Percentiles rank a stretch among this genome's conserved stretches.
Conservation (phyloP, 2,888 invertebrate species). For the Sylvicola cinctus region DNA sequence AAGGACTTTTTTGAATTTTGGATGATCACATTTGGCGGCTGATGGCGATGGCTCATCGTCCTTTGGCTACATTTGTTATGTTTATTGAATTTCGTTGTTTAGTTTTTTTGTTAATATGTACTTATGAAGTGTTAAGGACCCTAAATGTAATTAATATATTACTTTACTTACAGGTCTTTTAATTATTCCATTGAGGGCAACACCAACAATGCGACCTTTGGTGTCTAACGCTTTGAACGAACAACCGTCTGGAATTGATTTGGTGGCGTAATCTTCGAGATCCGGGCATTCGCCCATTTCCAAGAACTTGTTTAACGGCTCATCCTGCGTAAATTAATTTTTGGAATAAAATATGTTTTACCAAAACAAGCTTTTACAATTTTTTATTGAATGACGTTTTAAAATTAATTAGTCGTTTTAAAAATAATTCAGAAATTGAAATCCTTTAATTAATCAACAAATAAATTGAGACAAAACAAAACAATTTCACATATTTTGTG, state of each 20-base stretch:
- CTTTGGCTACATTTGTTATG: slow-evolving; percentile 10
- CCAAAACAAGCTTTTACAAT: too few species aligned
- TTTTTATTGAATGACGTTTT: too few species aligned
- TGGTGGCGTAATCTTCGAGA: slow-evolving; percentile 31
- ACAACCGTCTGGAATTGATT: slow-evolving; percentile 29
- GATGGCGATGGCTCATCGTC: slow-evolving; percentile 17
- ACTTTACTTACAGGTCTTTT: slow-evolving; percentile 16
- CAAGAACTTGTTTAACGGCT: slow-evolving; percentile 22
- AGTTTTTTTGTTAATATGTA: too few species aligned
- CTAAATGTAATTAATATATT: not conserved
- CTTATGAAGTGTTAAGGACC: slow-evolving; percentile 1
- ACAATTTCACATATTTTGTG: too few species aligned
- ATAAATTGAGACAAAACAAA: too few species aligned
- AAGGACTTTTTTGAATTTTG: slow-evolving; percentile 31
- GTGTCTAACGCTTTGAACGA: slow-evolving; percentile 32
- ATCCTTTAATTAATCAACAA: too few species aligned
- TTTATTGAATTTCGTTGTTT: not conserved
- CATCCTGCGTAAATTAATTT: slow-evolving; percentile 23
- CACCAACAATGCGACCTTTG: slow-evolving; percentile 30
- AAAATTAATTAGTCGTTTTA: too few species aligned
- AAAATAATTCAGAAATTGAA: too few species aligned
- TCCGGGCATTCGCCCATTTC: slow-evolving; percentile 26
- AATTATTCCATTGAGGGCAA: slow-evolving; percentile 29
- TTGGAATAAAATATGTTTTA: too few species aligned
- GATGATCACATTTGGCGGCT: slow-evolving; percentile 23